Evolutionary conservation across 2,797 vertebrate genomes (phyloP).

Genomic region (Enteromius mattozi): DNA sequence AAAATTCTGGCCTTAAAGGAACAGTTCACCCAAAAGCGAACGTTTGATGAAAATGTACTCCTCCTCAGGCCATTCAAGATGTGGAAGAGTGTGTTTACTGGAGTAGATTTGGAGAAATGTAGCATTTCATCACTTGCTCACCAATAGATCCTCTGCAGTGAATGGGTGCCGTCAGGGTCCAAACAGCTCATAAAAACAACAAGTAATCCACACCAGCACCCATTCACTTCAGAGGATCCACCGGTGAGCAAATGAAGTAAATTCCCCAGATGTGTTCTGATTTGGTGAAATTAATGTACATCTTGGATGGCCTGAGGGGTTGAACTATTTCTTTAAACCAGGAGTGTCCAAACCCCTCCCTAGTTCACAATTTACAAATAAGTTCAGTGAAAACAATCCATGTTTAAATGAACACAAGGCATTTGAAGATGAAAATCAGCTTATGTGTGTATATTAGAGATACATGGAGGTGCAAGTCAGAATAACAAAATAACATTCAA

Average conservation of each 20-base stretch:
- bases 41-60: not conserved
- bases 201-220: not conserved
- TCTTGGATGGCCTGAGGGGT: not conserved
- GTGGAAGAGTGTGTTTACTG: too few relatives aligned
- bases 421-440: not conserved
- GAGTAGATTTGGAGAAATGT: too few relatives aligned
- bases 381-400: not conserved
- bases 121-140: too few relatives aligned
- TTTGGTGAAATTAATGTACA: not conserved
- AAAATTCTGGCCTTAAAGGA: not conserved
- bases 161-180: not conserved
- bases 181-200: not conserved
- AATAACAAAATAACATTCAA: slow-evolving; percentile 60
- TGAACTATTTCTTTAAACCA: not conserved
- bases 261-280: not conserved
- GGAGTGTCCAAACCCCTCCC: not conserved
- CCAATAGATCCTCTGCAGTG: not conserved
- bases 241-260: not conserved
- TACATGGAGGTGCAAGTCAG: not conserved
- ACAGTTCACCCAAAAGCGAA: not conserved
- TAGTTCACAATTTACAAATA: not conserved
- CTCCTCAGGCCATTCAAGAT: not conserved
- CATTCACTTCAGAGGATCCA: not conserved
- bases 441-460: not conserved
- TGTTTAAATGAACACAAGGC: not conserved